phyloP scores from a whole-genome alignment of 2,797 vertebrate genomes.

The Hylomyscus alleni region DNA sequence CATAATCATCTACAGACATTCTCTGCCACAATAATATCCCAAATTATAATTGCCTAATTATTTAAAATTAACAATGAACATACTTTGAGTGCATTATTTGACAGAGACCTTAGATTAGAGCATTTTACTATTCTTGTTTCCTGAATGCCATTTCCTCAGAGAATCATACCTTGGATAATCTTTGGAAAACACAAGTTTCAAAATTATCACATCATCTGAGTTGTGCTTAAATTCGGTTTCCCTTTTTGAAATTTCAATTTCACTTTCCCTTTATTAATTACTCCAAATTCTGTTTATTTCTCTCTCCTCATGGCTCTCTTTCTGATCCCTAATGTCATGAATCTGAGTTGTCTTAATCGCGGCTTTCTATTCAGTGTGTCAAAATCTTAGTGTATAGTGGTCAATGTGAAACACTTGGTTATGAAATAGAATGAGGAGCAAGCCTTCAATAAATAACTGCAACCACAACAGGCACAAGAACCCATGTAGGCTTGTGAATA shows the following conservation, averaged over 20 bases:
- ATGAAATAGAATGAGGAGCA: not conserved
- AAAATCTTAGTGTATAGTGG: not conserved
- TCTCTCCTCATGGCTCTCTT: not conserved
- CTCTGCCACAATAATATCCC: not conserved
- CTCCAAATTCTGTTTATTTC: not conserved
- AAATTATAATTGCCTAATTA: not conserved
- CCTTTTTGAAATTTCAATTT: not conserved
- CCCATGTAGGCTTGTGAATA: accelerated
- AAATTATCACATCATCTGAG: not conserved
- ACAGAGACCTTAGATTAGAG: not conserved
- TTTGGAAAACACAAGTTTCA: too few relatives aligned
- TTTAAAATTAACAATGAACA: not conserved
- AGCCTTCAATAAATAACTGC: not conserved
- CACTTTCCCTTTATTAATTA: too few relatives aligned
- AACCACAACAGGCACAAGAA: not conserved
- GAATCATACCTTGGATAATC: too few relatives aligned
- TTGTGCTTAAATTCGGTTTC: not conserved
- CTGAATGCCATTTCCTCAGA: too few relatives aligned
- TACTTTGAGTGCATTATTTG: not conserved
- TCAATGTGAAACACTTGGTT: not conserved
- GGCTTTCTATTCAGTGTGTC: not conserved
- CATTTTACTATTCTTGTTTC: too few relatives aligned
- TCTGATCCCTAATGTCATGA: not conserved
- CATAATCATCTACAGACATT: not conserved
- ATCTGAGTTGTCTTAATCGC: not conserved